phyloP scores from a whole-genome alignment of 2,888 invertebrate species.

The Heteromurus nitidus region DNA sequence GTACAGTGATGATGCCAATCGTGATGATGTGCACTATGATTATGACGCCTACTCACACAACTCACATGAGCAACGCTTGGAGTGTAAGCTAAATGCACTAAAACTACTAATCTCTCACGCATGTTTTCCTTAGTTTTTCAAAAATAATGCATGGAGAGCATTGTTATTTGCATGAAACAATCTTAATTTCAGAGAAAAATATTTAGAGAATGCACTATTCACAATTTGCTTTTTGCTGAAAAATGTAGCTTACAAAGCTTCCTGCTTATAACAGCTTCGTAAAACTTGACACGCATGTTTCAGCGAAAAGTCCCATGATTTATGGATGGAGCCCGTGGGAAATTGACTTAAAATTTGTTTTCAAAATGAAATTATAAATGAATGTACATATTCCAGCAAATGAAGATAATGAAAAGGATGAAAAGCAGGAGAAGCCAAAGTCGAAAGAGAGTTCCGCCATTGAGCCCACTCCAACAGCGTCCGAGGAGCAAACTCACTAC shows the following conservation, averaged over 20 bases:
- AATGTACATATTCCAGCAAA: conserved; percentile 35
- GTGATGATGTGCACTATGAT: conserved; percentile 53
- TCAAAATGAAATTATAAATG: too few relatives aligned
- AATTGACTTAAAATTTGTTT: too few relatives aligned
- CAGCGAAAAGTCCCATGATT: too few relatives aligned
- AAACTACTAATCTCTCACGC: background rate
- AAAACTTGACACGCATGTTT: too few relatives aligned
- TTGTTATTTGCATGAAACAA: too few relatives aligned
- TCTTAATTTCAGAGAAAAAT: too few relatives aligned
- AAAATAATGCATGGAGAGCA: background rate
- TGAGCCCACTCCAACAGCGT: conserved; percentile 66
- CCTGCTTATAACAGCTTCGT: too few relatives aligned
- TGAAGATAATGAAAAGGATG: conserved; percentile 40
- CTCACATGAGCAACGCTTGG: conserved; percentile 58
- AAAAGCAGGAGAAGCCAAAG: conserved; percentile 12
- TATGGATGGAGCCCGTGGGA: too few relatives aligned
- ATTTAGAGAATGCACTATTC: too few relatives aligned
- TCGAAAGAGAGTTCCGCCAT: conserved; percentile 27
- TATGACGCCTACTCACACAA: conserved; percentile 61
- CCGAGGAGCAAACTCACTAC: conserved; percentile 73
- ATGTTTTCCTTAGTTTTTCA: too few relatives aligned
- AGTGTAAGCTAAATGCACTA: conserved; percentile 52
- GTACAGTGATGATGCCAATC: conserved; percentile 42
- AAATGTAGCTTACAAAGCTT: too few relatives aligned
- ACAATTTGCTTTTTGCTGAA: too few relatives aligned